Evolutionary conservation across 2,113 vertebrate species (phyloP), one percentile per base, ranked within the genome.

Genomic region (Mandrillus leucophaeus): DNA sequence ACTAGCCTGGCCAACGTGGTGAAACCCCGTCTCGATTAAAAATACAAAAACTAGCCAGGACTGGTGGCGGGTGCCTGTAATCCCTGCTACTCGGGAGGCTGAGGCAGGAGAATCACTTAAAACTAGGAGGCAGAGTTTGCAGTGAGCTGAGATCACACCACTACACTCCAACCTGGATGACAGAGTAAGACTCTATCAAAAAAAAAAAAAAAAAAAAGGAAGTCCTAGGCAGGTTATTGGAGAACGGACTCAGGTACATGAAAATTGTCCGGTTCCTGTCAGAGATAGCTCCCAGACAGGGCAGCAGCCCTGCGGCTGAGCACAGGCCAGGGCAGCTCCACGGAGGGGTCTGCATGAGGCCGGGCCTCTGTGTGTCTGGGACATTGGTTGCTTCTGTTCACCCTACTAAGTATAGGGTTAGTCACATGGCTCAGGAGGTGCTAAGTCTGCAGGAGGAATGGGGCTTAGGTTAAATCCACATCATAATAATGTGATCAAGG

Each of bases 271-370:
- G 25, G 30, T n/a, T 48, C 40, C 59, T 59, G 13, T 32, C n/a
- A 92, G 52, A 75, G 38, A 14, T 3, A 9, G 43, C 17, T 52
- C 68, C 30, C 30, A 78, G 8, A 6, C 20, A 52, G 8, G 0
- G 6, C 3, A 66, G 30, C n/a, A 85, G 17, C n/a, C 30, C 59
- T 35, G 5, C 0, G 0, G 0, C 35, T 16, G n/a, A 55, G 88
- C 12, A 23, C 1, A 0, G 5, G 59, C 3, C 6, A 7, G 32
- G 4, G 16, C 18, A 64, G 17, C n/a, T 38, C 3, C 0, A 0
- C 27, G 18, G 38, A 66, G 20, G 8, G 22, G 2, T 11, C 23
- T 6, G 2, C 10, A 6, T 0, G 13, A 61, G 4, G 2, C 25
- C 5, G 1, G 11, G 13, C 5, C 30, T 82, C 84, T 45, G 18